These are phyloP conservation scores for Metallyticus violacea DNA, from an alignment of 2,888 invertebrate genomes.

Conservation along the genomic window DNA sequence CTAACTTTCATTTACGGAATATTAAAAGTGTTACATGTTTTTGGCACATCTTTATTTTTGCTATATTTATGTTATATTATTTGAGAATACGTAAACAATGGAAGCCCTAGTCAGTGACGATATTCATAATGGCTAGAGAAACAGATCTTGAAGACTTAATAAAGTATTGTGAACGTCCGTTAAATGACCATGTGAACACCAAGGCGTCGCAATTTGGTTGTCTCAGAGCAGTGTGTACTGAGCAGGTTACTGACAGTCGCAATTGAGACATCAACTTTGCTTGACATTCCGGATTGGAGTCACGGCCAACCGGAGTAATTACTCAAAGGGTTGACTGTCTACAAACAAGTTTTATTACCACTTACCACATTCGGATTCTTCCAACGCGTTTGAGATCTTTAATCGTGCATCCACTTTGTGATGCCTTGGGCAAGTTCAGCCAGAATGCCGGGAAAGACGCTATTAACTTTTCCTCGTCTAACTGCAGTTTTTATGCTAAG, in stretches of 20 bases:
- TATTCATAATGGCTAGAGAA: neutral
- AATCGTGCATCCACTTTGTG: neutral
- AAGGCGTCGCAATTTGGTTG: neutral
- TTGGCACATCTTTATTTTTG: too few species aligned
- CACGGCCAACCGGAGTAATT: neutral
- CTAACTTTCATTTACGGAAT: too few species aligned
- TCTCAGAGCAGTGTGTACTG: neutral
- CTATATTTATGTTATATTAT: too few species aligned
- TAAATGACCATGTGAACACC: too few species aligned
- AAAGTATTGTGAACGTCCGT: neutral
- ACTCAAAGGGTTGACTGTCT: neutral
- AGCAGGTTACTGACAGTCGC: neutral
- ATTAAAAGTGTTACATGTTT: too few species aligned
- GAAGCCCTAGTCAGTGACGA: too few species aligned
- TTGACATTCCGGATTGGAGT: neutral
- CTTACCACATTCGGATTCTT: neutral
- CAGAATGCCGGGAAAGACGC: neutral
- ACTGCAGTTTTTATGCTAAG: neutral
- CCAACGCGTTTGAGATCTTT: neutral
- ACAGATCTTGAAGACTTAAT: too few species aligned
- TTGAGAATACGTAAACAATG: too few species aligned
- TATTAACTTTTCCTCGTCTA: too few species aligned
- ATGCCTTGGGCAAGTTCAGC: neutral
- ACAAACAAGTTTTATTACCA: neutral
- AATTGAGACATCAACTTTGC: neutral